Evolutionary conservation across 2,888 invertebrate species (phyloP).

Genomic region (Parnassius smintheus): DNA sequence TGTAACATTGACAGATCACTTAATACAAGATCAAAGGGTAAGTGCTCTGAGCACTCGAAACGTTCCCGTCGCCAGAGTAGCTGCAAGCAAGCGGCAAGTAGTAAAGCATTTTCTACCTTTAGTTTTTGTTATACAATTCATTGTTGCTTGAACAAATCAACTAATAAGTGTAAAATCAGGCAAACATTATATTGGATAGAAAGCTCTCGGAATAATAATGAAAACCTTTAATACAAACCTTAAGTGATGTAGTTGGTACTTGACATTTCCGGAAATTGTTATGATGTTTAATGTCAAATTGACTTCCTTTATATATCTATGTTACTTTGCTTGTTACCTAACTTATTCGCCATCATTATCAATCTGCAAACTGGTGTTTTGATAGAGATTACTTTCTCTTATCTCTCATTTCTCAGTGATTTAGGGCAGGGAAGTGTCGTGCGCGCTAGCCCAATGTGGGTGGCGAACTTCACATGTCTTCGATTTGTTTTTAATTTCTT

Average conservation of each 20-base stretch:
- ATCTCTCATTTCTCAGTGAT: too few relatives aligned
- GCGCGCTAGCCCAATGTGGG: too few relatives aligned
- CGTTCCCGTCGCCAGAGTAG: constrained; percentile 6
- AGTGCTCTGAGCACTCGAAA: constrained; percentile 21
- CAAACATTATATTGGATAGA: constrained; percentile 24
- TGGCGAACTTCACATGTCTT: too few relatives aligned
- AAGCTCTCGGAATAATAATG: constrained; percentile 27
- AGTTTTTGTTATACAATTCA: not conserved
- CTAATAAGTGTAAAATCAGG: constrained; percentile 13
- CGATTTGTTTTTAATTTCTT: too few relatives aligned
- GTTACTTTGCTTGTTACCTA: not conserved
- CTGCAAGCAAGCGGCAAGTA: not conserved
- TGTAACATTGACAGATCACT: constrained; percentile 28
- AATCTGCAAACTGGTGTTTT: too few relatives aligned
- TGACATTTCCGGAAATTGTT: constrained; percentile 17
- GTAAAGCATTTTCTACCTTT: constrained; percentile 1
- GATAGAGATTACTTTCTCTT: too few relatives aligned
- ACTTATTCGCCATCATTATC: too few relatives aligned
- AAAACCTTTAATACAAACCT: constrained; percentile 14
- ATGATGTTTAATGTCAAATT: constrained; percentile 10
- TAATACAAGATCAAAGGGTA: constrained; percentile 29
- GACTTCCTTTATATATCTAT: not conserved
- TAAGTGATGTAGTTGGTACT: constrained; percentile 22
- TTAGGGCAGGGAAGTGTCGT: too few relatives aligned
- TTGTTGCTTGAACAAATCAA: not conserved